Evolutionary conservation across 2,888 invertebrate species (phyloP), one percentile per base, ranked within the genome.

Genomic region (Morpho achilles): DNA sequence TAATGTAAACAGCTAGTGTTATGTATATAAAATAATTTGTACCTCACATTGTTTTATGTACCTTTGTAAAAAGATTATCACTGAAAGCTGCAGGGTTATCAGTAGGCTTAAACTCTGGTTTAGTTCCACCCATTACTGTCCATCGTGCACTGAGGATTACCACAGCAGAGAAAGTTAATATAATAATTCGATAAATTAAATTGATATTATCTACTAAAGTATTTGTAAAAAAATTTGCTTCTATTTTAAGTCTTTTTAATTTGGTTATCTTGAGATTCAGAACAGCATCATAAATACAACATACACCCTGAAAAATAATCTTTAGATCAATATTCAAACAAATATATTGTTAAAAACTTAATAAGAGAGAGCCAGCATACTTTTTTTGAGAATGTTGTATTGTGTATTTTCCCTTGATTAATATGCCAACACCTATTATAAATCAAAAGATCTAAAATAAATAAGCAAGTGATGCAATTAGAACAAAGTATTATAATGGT

Each of bases 31-130:
- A 32, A 3, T 32, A 32, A 32, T 32, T 32, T 5, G 32, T 32
- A 32, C 5, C 2, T 32, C 5, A 32, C 5, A 32, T 3, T 32
- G 32, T 32, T 16, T 48, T 9, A 58, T 41, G 80, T 84, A 96
- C 94, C 86, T 95, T 94, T 45, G 93, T 91, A 53, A 94, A 78
- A 50, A 92, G 70, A 73, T 86, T 90, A 46, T 93, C 86, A 64
- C 94, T 91, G 84, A 97, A 96, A 3, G 97, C 96, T 52, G 98
- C 94, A 16, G 99, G 99, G 89, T 99, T 99, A 82, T 99, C 99
- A 68, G 94, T 94, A 54, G 91, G 82, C 75, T 97, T 96, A 80
- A 99, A 99, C 53, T 90, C 92, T 8, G 98, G 98, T 56, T 93
- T 91, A 59, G 92, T 91, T 66, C 95, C 95, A 61, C 95, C 95